Conservation (phyloP, 2,113 vertebrate genomes). For the Dipodomys merriami region DNA sequence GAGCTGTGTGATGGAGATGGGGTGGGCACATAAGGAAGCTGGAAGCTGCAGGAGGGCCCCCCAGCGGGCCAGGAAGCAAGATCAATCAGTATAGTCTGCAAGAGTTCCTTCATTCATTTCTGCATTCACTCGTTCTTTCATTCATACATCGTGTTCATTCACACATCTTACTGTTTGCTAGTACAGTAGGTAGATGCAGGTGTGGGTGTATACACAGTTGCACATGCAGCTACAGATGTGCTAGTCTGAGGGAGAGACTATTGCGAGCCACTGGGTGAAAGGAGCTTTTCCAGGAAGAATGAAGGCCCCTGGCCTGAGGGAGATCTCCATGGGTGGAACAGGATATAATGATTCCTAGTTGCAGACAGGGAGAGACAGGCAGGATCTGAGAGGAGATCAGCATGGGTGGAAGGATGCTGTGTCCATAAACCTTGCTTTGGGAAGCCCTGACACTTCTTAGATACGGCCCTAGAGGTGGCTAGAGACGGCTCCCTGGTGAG, state of each 20-base stretch:
- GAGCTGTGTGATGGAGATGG: neutral
- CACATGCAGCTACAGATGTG: too few relatives aligned
- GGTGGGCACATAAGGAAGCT: rapidly evolving
- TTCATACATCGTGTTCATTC: neutral
- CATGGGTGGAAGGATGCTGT: neutral
- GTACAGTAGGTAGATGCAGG: neutral
- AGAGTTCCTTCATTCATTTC: neutral
- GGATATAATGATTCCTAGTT: neutral
- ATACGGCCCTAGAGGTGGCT: neutral
- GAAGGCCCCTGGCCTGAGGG: neutral
- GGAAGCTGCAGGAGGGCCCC: rapidly evolving
- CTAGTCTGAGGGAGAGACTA: neutral
- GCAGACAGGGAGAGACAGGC: neutral
- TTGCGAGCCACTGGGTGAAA: neutral
- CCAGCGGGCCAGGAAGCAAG: neutral
- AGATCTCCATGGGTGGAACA: neutral
- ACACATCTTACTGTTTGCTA: neutral
- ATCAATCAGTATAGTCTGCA: neutral
- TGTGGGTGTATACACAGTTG: neutral
- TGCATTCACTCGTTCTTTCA: neutral
- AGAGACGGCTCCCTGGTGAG: neutral
- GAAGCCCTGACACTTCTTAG: neutral
- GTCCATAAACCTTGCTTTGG: neutral
- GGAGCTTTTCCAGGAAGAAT: conserved; percentile 5
- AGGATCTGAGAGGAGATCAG: neutral